Base-by-base conservation (phyloP, 2,888 invertebrate species). In the Neoaliturus tenellus region DNA sequence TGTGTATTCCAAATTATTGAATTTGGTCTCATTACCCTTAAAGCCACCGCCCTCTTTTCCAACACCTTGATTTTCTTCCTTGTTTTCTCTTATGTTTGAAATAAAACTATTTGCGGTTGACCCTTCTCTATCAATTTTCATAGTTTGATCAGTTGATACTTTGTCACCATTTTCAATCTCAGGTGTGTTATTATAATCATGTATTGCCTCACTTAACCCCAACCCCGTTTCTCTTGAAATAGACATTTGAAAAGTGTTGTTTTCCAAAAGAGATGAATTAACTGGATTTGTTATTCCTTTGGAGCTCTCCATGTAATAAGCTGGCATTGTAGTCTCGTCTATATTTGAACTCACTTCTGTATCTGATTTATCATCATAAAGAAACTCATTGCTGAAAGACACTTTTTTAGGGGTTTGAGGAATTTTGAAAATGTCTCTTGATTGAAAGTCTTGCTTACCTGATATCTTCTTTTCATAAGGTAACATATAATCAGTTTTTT, bases 361-460 rank as follows among this genome's bases (percentile, higher is more conserved):
- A 10, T 78, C 78, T 20, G 55, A 55, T 55, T 55, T 78, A 55
- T 78, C 78, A 78, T 78, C 35, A 55, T 78, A 78, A 51, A 78
- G 78, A 23, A 48, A 78, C 35, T 48, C 55, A 55, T 78, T 78
- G 14, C 78, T 78, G n/a, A 78, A 78, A 20, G 78, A 78, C 20
- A 78, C 78, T 31, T 35, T 78, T 44, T 78, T 78, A n/a, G 78
- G 55, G 25, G 33, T 78, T 51, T 78, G 78, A n/a, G 78, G 55
- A 28, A 33, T 55, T 78, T n/a, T 78, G 12, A 41, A 39, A 25
- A 0, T 69, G 4, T 69, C 69, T 35, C 39, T 69, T 35, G 39
- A 35, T 69, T n/a, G 2, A 5, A 31, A 35, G 35, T 69, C 14
- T 10, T 69, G 39, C 14, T 69, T 69, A n/a, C n/a, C 35, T 17